phyloP scores from a whole-genome alignment of 2,113 vertebrate genomes.

The Pelusios castaneus region DNA sequence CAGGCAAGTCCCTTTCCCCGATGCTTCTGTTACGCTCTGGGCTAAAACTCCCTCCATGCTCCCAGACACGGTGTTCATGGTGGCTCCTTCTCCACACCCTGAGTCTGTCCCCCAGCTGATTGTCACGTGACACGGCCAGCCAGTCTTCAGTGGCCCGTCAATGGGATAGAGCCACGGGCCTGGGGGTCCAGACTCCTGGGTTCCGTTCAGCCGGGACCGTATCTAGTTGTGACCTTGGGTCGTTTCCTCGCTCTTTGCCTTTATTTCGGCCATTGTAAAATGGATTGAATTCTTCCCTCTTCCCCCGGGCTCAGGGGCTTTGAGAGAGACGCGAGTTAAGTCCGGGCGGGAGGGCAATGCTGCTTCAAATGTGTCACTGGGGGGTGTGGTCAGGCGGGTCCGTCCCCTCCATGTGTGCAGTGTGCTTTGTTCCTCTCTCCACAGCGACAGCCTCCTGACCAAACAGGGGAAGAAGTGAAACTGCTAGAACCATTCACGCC shows the following conservation, averaged over 20 bases:
- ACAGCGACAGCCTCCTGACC: slow-evolving; percentile 78
- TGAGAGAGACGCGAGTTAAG: background rate
- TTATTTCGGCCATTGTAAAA: background rate
- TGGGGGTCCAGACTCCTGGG: background rate
- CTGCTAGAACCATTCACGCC: background rate
- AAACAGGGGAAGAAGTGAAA: slow-evolving; percentile 80
- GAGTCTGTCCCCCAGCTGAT: background rate
- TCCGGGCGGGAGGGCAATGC: background rate
- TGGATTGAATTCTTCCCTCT: background rate
- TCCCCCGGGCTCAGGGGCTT: background rate
- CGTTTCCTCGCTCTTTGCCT: background rate
- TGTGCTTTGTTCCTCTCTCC: background rate
- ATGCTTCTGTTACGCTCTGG: background rate
- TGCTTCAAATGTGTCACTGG: too few species aligned
- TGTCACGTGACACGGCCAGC: background rate
- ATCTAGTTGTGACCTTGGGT: background rate
- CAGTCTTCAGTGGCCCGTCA: background rate
- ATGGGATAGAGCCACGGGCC: background rate
- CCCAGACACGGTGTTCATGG: background rate
- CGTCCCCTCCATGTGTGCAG: background rate
- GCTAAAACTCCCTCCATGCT: background rate
- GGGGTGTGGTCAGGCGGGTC: background rate
- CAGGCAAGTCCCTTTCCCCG: background rate
- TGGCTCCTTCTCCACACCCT: background rate
- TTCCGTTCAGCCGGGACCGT: background rate